A percentile compares a stretch with the other conserved stretches of the same genome.
phyloP scores from a whole-genome alignment of 1,140 invertebrate species.

The Brevipalpus yothersi region DNA sequence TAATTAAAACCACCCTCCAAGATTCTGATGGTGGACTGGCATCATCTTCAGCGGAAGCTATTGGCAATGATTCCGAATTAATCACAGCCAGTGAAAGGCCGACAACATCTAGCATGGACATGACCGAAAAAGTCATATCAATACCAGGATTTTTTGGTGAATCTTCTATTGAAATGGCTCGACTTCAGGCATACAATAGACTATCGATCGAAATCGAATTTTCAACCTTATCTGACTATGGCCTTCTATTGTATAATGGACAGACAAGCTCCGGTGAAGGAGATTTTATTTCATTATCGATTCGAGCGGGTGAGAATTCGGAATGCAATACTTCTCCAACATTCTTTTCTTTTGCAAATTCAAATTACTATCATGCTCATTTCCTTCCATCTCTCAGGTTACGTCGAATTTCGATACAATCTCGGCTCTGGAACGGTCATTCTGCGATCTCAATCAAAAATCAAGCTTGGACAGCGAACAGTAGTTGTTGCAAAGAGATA shows the following conservation, averaged over 20 bases:
- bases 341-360: background rate
- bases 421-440: constrained; percentile 43
- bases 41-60: background rate
- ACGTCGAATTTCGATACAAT: constrained; percentile 22
- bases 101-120: constrained; percentile 3
- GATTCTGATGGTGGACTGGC: constrained; percentile 6
- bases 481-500: constrained; percentile 46
- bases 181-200: constrained; percentile 55
- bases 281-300: constrained; percentile 62
- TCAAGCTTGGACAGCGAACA: constrained; percentile 30
- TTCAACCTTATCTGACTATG: constrained; percentile 57
- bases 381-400: background rate
- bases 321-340: background rate
- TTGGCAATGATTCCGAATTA: constrained; percentile 4
- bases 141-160: constrained; percentile 24
- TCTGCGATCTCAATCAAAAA: constrained; percentile 30
- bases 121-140: constrained; percentile 4
- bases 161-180: constrained; percentile 22
- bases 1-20: constrained; percentile 12
- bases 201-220: constrained; percentile 70
- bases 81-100: constrained; percentile 10
- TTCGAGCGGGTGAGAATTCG: constrained; percentile 18
- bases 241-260: constrained; percentile 64
- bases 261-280: constrained; percentile 39
- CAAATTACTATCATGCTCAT: background rate